Evolutionary conservation across 2,797 vertebrate genomes (phyloP).

Genomic region (Tangara arthus): DNA sequence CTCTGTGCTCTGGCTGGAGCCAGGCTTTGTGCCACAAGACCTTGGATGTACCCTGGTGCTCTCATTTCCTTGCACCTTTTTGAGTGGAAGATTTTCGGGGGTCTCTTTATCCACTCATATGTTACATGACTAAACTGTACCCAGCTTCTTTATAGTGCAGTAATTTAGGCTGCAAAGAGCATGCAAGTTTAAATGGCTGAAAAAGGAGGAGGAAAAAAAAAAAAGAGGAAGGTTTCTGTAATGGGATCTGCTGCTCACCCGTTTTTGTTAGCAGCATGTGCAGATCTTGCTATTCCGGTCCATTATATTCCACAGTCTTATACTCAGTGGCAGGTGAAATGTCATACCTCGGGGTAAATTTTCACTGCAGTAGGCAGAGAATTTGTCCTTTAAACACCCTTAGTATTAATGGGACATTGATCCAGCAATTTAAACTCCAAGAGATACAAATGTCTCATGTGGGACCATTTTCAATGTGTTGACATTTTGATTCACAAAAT

Average conservation of each 20-base stretch:
- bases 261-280: not conserved
- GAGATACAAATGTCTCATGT: constrained; percentile 3
- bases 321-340: constrained; percentile 33
- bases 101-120: not conserved
- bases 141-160: not conserved
- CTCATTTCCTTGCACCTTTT: not conserved
- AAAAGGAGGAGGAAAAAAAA: not conserved
- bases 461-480: constrained; percentile 24
- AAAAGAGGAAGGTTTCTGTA: not conserved
- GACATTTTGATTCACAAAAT: constrained; percentile 48
- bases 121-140: not conserved
- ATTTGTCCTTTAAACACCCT: constrained; percentile 64
- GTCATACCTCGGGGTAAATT: constrained; percentile 42
- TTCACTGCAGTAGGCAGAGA: constrained; percentile 57
- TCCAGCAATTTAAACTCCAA: constrained; percentile 39
- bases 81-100: not conserved
- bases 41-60: not conserved
- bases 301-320: constrained; percentile 18
- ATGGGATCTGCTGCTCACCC: not conserved
- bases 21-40: not conserved
- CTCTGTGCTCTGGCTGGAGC: not conserved
- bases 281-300: constrained; percentile 16
- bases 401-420: constrained; percentile 48
- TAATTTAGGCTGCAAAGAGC: not conserved
- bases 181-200: not conserved